Evolutionary conservation across 1,140 invertebrate species (phyloP), one percentile per base, ranked within the genome.

Genomic region (Euura lappo): DNA sequence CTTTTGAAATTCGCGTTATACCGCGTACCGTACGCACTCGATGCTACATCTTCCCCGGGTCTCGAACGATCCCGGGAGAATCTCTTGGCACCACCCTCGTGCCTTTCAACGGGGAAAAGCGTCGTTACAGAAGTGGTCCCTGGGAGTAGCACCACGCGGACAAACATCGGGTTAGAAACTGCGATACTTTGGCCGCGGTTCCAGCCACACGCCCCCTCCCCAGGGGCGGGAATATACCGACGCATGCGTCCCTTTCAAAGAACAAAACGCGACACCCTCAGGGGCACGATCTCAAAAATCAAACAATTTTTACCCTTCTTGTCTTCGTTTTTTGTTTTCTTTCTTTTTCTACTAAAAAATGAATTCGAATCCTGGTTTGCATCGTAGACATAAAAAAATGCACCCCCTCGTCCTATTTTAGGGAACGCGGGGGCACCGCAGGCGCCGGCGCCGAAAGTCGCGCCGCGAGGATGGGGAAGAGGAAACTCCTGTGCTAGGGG

Each of bases 101-200:
- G 81, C 68, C 67, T 65, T 75, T 43, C 73, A 71, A 71, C 69
- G 28, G 28, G 28, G 28, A 28, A 28, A 28, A 28, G 28, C 28
- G 65, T 51, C 67, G 10, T 42, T 71, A 60, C 73, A 75, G 51
- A 60, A 73, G 60, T 65, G 74, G 69, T 79, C 74, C 77, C 78
- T 81, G 78, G 79, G 79, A 83, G 28, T 28, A 28, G 82, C 79
- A 86, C 84, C 84, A 85, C 83, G 83, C 86, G 84, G 81, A 86
- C 86, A 88, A 88, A 87, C 85, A 87, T 87, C 86, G 79, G 84
- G 83, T 75, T 78, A 86, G 85, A 84, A 84, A 87, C 86, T 87
- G 85, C 86, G 85, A 86, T 86, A 84, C 83, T 81, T 82, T 75
- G 84, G 80, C 77, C 79, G 75, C 78, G 78, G 79, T 76, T 78